Conservation (phyloP, 2,888 invertebrate species). For the Protonemura montana region DNA sequence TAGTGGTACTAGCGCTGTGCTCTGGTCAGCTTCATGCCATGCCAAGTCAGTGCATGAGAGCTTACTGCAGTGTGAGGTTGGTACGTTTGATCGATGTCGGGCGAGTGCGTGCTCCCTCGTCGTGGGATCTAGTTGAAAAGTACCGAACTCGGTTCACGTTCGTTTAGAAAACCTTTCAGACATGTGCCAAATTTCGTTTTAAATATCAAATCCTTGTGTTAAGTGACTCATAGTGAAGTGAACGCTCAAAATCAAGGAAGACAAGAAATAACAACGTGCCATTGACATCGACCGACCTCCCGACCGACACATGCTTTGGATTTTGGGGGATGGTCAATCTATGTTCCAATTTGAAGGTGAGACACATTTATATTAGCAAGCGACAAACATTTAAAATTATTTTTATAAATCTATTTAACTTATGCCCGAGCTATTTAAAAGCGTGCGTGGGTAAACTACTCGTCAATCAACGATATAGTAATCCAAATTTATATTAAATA, state of each 20-base stretch:
- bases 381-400: no score
- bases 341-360: constrained; percentile 35
- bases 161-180: neutral
- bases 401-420: no score
- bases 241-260: neutral
- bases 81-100: neutral
- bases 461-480: no score
- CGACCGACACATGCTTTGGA: constrained; percentile 15
- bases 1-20: no score
- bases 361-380: constrained; percentile 1
- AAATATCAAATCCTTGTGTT: neutral
- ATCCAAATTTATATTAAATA: no score
- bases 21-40: no score
- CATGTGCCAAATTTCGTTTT: neutral
- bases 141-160: neutral
- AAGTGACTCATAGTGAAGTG: neutral
- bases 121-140: neutral
- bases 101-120: neutral
- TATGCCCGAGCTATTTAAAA: no score
- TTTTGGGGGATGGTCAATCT: constrained; percentile 33
- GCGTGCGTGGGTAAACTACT: no score
- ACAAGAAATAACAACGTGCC: neutral
- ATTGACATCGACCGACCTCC: neutral
- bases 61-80: neutral
- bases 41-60: neutral